Base-by-base conservation (phyloP, 2,797 vertebrate genomes). In the Adrianichthys oophorus region DNA sequence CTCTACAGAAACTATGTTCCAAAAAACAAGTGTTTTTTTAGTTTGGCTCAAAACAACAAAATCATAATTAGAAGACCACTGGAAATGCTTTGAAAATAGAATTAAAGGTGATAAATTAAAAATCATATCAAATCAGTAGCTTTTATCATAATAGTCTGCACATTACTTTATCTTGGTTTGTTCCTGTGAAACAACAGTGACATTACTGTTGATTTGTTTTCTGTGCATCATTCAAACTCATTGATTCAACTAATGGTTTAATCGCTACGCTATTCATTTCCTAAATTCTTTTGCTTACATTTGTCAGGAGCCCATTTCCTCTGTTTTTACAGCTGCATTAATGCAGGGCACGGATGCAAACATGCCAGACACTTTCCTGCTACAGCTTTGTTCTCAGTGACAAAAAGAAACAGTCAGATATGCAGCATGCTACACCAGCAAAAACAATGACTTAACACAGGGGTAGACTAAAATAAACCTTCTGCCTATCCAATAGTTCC, bases 361-460 rank as follows among this genome's bases (percentile, higher is more conserved):
- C 68, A 68, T 58, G 57, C 18, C 62, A 72, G 53, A 65, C 70
- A 63, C n/a, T 8, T 76, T 61, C 63, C 48, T 70, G 65, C 61
- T 71, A 74, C 55, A 48, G 59, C 68, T 74, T 56, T 57, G 69
- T 59, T 79, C 23, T 26, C 49, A 57, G 56, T 62, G 59, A 80
- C 62, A 75, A 63, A 24, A 51, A 43, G 8, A 49, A 74, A 49
- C 65, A 55, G 48, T 44, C 51, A 29, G 37, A 79, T 68, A 60
- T 56, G 62, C 65, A 59, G 72, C 65, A 66, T 67, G 53, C 78
- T 48, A 44, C 63, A 57, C 66, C 67, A 80, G 78, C 65, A 69
- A 85, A 88, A 90, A 91, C 85, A 90, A 85, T 76, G 88, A 86
- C 84, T 89, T 90, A 88, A 88, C 77, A 78, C 78, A 72, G 80